phyloP scores from a whole-genome alignment of 1,140 invertebrate genomes.

The Aphis craccivora region DNA sequence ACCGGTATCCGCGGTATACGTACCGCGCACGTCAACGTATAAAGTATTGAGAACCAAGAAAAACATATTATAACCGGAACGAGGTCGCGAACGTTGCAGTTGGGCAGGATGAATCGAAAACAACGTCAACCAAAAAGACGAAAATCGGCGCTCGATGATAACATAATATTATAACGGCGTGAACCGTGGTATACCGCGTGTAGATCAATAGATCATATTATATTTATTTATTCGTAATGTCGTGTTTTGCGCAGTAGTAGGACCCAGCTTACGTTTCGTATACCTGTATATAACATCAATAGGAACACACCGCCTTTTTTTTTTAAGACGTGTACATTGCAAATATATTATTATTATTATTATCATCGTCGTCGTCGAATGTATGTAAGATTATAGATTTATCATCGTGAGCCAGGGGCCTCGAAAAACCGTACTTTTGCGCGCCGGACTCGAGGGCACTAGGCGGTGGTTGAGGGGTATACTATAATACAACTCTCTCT shows the following conservation, averaged over 20 bases:
- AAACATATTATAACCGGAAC: background rate
- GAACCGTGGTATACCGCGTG: background rate
- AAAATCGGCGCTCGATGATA: background rate
- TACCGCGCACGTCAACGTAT: background rate
- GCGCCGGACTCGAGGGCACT: background rate
- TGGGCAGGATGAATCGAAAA: background rate
- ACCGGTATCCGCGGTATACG: background rate
- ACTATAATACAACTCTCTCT: background rate
- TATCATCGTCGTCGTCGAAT: background rate
- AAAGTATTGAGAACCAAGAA: background rate
- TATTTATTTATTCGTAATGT: background rate
- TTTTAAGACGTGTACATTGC: background rate
- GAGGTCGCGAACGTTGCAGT: background rate
- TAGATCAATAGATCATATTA: too few relatives aligned
- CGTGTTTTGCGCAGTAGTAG: background rate
- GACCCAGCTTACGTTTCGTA: background rate
- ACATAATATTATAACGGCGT: background rate
- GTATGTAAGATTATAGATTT: background rate
- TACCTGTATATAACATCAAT: background rate
- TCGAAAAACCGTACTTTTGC: background rate
- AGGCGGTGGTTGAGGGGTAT: background rate
- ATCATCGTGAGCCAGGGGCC: background rate
- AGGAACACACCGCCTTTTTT: background rate
- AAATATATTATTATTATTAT: slow-evolving; percentile 13
- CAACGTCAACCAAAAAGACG: background rate